Conservation (phyloP, 1,140 invertebrate genomes). For the Lerema accius region DNA sequence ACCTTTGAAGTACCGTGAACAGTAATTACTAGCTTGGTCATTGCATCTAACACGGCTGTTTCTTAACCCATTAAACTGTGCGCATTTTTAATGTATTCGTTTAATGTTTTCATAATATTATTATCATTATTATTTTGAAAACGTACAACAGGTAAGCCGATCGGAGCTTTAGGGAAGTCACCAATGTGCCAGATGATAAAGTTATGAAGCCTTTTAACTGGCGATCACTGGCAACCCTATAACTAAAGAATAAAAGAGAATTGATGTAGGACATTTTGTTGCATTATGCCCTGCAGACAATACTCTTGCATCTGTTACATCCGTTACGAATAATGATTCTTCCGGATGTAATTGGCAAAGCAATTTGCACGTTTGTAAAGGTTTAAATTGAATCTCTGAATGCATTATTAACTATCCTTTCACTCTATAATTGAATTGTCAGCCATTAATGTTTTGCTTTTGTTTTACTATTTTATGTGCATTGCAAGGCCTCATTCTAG, state of each 20-base stretch:
- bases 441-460: slow-evolving; percentile 40
- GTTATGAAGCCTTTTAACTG: too few relatives aligned
- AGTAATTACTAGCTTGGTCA: slow-evolving; percentile 8
- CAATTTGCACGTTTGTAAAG: slow-evolving; percentile 48
- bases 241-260: too few relatives aligned
- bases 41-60: neutral
- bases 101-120: too few relatives aligned
- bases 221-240: too few relatives aligned
- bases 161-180: too few relatives aligned
- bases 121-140: too few relatives aligned
- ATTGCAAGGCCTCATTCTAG: neutral
- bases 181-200: too few relatives aligned
- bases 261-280: too few relatives aligned
- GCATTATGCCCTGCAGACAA: too few relatives aligned
- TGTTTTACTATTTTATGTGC: slow-evolving; percentile 16
- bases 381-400: slow-evolving; percentile 45
- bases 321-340: too few relatives aligned
- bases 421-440: slow-evolving; percentile 51
- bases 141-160: too few relatives aligned
- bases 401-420: slow-evolving; percentile 37
- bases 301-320: too few relatives aligned
- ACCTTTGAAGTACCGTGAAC: slow-evolving; percentile 1
- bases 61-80: neutral
- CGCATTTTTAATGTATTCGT: neutral
- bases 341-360: slow-evolving; percentile 7